Percentiles rank a stretch among this genome's conserved stretches.
These are phyloP conservation scores for Aspiorhynchus laticeps DNA, from an alignment of 2,113 vertebrate genomes.

Conservation along the genomic window DNA sequence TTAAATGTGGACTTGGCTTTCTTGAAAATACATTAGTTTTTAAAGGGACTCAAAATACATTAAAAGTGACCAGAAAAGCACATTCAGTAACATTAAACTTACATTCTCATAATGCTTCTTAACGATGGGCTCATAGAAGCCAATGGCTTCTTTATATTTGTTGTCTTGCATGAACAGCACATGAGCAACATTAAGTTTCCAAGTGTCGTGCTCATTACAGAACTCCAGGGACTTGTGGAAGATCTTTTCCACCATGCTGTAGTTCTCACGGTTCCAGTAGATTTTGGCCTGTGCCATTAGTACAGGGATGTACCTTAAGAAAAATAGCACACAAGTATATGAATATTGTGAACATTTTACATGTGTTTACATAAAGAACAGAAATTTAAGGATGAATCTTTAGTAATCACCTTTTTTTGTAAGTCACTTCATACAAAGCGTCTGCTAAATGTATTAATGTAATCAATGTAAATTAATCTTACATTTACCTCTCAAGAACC, in stretches of 20 bases:
- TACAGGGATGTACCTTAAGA: conserved; percentile 83
- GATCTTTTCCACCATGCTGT: conserved; percentile 93
- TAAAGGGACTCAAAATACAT: not conserved
- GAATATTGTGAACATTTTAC: not conserved
- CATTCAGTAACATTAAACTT: conserved; percentile 58
- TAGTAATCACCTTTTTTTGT: not conserved
- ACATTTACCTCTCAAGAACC: conserved; percentile 83
- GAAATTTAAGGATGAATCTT: not conserved
- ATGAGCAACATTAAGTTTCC: conserved; percentile 95
- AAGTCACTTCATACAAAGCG: not conserved
- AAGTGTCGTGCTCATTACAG: conserved; percentile 90
- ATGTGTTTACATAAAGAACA: not conserved
- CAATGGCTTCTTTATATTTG: conserved; percentile 94
- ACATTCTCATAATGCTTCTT: conserved; percentile 92
- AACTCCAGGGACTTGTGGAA: conserved; percentile 93
- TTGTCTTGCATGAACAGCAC: conserved; percentile 96
- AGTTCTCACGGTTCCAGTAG: conserved; percentile 97
- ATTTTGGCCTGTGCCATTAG: conserved; percentile 96
- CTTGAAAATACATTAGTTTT: not conserved
- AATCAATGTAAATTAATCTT: not conserved
- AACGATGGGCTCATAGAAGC: conserved; percentile 95
- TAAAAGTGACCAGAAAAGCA: not conserved
- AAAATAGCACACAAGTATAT: not conserved
- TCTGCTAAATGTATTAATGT: not conserved
- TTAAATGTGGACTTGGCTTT: not conserved